These are phyloP conservation scores for Neocrepidodera transversa DNA, from an alignment of 2,888 invertebrate genomes.

Conservation along the genomic window DNA sequence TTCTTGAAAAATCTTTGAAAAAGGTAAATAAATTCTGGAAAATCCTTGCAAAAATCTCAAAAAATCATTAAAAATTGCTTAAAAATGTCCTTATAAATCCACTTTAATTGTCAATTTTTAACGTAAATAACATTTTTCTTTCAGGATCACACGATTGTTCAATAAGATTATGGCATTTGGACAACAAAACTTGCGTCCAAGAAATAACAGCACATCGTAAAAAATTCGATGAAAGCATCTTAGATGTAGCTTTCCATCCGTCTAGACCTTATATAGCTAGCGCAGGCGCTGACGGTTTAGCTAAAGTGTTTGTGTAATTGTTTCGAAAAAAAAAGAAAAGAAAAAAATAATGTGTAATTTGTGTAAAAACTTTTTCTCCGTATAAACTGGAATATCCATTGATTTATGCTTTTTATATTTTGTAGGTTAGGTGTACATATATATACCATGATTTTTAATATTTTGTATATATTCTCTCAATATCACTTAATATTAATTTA, in stretches of 20 bases:
- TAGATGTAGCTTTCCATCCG: constrained; percentile 99
- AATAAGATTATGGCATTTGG: constrained; percentile 98
- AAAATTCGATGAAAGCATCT: constrained; percentile 99
- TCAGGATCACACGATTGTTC: constrained; percentile 89
- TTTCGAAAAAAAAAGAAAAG: constrained; percentile 6
- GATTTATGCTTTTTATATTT: constrained; percentile 34
- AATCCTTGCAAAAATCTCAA: too few relatives aligned
- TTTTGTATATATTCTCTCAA: constrained; percentile 39
- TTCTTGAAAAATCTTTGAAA: too few relatives aligned
- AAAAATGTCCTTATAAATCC: too few relatives aligned
- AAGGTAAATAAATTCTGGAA: too few relatives aligned
- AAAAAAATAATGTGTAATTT: constrained; percentile 10
- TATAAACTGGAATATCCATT: constrained; percentile 31
- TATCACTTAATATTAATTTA: constrained; percentile 40
- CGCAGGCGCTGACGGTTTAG: constrained; percentile 98
- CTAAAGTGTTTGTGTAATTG: constrained; percentile 93
- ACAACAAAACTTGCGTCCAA: constrained; percentile 99
- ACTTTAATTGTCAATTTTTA: too few relatives aligned
- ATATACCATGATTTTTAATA: constrained; percentile 43
- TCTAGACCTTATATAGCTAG: constrained; percentile 98
- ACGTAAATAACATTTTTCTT: too few relatives aligned
- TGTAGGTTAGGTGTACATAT: constrained; percentile 51
- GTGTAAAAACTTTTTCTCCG: constrained; percentile 24
- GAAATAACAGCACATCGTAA: constrained; percentile 99
- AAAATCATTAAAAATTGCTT: too few relatives aligned